phyloP scores from a whole-genome alignment of 2,113 vertebrate species.

The Gnathonemus longibarbis region DNA sequence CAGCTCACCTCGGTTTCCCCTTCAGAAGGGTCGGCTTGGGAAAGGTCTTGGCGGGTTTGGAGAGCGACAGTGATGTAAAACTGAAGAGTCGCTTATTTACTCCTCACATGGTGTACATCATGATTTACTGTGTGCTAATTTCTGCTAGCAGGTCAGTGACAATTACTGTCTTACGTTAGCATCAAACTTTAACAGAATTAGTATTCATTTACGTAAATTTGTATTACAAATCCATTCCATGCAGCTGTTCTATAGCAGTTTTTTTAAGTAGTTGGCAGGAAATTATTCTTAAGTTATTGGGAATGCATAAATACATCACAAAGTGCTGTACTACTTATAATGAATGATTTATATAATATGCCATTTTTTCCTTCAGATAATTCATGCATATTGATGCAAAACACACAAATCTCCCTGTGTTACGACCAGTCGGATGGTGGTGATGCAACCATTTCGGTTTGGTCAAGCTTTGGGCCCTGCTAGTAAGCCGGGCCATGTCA shows the following conservation, averaged over 20 bases:
- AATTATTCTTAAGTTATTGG: neutral
- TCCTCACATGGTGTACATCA: neutral
- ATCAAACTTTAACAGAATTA: neutral
- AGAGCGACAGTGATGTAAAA: neutral
- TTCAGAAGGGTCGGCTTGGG: neutral
- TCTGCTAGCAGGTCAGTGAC: neutral
- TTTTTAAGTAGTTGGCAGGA: neutral
- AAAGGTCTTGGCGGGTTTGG: neutral
- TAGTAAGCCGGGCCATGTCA: neutral
- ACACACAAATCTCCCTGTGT: neutral
- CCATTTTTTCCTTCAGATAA: neutral
- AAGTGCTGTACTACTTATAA: neutral
- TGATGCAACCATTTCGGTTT: neutral
- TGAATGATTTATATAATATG: neutral
- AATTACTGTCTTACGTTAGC: neutral
- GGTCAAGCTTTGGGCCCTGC: neutral
- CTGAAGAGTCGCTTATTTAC: neutral
- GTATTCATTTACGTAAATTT: neutral
- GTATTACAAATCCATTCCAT: neutral
- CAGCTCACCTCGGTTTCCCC: neutral
- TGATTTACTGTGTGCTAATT: neutral
- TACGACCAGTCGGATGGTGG: neutral
- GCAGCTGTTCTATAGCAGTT: neutral
- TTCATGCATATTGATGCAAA: neutral
- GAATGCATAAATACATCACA: neutral